Evolutionary conservation across 2,888 invertebrate genomes (phyloP), one percentile per base, ranked within the genome.

Genomic region (Drosophila antonietae): DNA sequence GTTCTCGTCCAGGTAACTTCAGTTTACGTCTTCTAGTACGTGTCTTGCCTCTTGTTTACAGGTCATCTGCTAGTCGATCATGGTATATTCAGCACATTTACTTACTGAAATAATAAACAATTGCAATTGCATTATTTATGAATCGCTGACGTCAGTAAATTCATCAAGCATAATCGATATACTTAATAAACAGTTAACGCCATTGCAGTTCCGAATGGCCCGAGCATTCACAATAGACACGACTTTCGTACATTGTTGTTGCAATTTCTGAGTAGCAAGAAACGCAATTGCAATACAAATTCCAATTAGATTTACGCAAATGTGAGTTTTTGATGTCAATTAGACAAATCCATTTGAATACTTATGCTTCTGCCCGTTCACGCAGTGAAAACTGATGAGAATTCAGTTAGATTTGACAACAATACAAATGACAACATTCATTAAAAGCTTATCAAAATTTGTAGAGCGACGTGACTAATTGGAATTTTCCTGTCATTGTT

Each of bases 111-210:
- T 53, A 53, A 37, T 15, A 37, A 37, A 20, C 52, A 37, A 39
- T 47, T 51, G 41, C 18, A 60, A 59, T 41, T 55, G 43, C 33
- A 58, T 58, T 58, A 46, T 46, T 44, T 58, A 33, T 46, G 33
- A 31, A 18, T 14, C 33, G 44, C 33, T 58, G 55, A 41, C 41
- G 55, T 56, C 39, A 37, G 46, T 47, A 31, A 41, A 41, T 56
- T 31, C 55, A 18, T 28, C 28, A 31, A 14, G 12, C 18, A 55
- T 55, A 41, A 41, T 56, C 41, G 18, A 56, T 56, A 56, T 18
- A 31, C 41, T 56, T 56, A 56, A 53, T 23, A 53, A 37, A 37
- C 23, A 37, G 52, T 15, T 53, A 37, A 15, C 20, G 52, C 37
- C 52, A 23, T 15, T 15, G 35, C 52, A 20, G 52, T 14, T 35